These are phyloP conservation scores for Cyanoderma ruficeps DNA, from an alignment of 2,113 vertebrate genomes.

Conservation along the genomic window DNA sequence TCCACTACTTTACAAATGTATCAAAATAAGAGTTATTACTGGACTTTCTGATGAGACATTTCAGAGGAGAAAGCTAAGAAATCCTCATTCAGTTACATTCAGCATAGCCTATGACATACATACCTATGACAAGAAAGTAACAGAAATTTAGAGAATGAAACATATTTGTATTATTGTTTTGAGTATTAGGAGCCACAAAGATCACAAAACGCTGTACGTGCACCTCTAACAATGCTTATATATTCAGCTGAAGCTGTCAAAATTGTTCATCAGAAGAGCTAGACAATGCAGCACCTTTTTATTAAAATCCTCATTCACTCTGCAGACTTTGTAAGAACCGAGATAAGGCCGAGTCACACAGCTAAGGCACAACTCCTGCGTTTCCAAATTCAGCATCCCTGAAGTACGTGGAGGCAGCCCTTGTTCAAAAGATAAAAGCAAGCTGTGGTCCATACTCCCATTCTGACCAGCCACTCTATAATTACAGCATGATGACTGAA, in stretches of 20 bases:
- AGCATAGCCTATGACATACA: background rate
- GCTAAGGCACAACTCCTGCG: background rate
- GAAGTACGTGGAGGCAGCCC: background rate
- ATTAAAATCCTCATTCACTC: background rate
- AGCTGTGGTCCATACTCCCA: background rate
- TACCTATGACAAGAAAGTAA: background rate
- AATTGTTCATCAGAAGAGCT: background rate
- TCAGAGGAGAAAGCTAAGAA: conserved; percentile 14
- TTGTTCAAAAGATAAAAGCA: background rate
- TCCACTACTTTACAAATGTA: background rate
- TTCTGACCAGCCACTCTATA: background rate
- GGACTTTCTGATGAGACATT: background rate
- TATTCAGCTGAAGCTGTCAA: background rate
- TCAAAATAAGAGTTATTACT: background rate
- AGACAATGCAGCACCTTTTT: background rate
- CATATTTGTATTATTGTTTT: background rate
- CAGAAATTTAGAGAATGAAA: background rate
- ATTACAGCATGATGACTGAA: background rate
- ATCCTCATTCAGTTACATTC: background rate
- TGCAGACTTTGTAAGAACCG: background rate
- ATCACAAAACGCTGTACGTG: background rate
- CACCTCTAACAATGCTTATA: background rate
- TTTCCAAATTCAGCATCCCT: background rate
- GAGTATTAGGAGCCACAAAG: conserved; percentile 7
- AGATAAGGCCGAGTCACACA: background rate